Evolutionary conservation across 2,888 invertebrate species (phyloP).

Genomic region (Cheilosia soror): DNA sequence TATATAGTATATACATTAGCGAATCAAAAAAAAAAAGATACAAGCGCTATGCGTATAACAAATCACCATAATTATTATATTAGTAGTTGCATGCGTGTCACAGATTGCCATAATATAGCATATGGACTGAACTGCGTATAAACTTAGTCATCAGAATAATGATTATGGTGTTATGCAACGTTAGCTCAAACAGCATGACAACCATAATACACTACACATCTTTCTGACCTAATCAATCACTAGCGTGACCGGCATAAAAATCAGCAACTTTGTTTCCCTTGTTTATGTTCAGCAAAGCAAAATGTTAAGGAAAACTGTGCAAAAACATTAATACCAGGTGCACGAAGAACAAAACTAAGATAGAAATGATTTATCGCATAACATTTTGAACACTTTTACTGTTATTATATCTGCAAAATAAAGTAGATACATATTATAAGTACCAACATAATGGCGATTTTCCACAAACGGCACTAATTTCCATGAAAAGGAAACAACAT

Average conservation of each 20-base stretch:
- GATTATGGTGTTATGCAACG: too few relatives aligned
- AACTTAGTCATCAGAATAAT: too few relatives aligned
- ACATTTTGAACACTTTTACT: constrained; percentile 26
- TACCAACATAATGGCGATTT: constrained; percentile 2
- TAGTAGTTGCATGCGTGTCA: too few relatives aligned
- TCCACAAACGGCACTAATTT: constrained; percentile 27
- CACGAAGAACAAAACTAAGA: constrained; percentile 1
- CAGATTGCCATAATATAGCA: too few relatives aligned
- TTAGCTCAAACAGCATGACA: too few relatives aligned
- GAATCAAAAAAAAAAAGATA: too few relatives aligned
- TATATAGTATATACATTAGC: too few relatives aligned
- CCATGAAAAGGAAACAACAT: constrained; percentile 12
- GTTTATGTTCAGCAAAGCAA: too few relatives aligned
- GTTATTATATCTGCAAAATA: constrained; percentile 9
- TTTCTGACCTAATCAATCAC: not conserved
- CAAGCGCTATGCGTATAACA: too few relatives aligned
- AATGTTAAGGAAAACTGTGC: constrained; percentile 1
- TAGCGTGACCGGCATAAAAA: not conserved
- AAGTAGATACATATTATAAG: not conserved
- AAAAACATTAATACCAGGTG: constrained; percentile 27
- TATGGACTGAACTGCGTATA: too few relatives aligned
- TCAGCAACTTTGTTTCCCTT: not conserved
- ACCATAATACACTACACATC: too few relatives aligned
- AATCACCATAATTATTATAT: too few relatives aligned
- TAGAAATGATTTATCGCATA: constrained; percentile 43